Evolutionary conservation across 2,797 vertebrate genomes (phyloP).

Genomic region (Coregonus suidteri): DNA sequence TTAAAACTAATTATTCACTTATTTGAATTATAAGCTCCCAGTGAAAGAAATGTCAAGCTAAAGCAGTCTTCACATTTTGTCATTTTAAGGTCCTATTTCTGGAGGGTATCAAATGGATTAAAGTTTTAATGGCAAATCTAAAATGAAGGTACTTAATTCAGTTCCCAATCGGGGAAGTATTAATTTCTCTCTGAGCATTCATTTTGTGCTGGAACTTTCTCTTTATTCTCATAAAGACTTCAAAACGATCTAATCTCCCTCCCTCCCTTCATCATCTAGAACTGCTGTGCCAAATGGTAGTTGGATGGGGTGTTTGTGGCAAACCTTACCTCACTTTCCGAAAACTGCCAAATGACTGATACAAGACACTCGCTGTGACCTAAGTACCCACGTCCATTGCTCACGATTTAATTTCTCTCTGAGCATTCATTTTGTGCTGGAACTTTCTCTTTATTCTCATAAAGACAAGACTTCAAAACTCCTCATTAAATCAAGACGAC

Average conservation of each 20-base stretch:
- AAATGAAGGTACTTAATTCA: conserved; percentile 57
- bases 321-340: conserved; percentile 32
- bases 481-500: conserved; percentile 56
- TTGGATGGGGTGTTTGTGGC: conserved; percentile 26
- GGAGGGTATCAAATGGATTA: conserved; percentile 69
- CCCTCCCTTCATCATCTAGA: not conserved
- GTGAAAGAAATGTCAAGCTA: conserved; percentile 69
- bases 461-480: conserved; percentile 9
- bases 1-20: conserved; percentile 73
- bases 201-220: conserved; percentile 42
- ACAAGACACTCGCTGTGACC: not conserved
- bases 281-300: conserved; percentile 46
- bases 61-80: conserved; percentile 69
- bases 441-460: conserved; percentile 28
- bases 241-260: conserved; percentile 1
- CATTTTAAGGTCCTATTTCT: conserved; percentile 74
- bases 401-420: not conserved
- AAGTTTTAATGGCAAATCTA: conserved; percentile 67
- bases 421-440: conserved; percentile 27
- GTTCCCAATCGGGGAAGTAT: conserved; percentile 43
- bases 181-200: conserved; percentile 26
- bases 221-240: conserved; percentile 1
- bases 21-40: conserved; percentile 13
- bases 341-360: conserved; percentile 20
- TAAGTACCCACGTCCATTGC: not conserved